A percentile compares a stretch with the other conserved stretches of the same genome.
These are phyloP conservation scores for Vespertilio murinus DNA, from an alignment of 2,797 vertebrate genomes.

Conservation along the genomic window DNA sequence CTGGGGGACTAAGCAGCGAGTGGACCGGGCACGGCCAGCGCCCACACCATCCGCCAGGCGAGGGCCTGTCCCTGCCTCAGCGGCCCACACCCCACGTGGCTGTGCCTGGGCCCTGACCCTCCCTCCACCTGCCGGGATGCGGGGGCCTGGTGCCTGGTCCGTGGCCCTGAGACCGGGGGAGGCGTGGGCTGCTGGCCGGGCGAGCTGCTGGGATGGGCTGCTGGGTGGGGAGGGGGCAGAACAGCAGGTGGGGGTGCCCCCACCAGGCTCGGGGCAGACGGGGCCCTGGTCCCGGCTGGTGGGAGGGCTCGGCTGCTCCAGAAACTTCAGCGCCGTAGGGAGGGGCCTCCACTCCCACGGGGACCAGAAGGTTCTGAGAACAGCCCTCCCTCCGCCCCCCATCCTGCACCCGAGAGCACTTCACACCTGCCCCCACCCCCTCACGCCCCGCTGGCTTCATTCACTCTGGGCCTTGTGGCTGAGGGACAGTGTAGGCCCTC, in stretches of 20 bases:
- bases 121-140: background rate
- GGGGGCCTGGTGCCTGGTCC: background rate
- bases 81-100: no score
- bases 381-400: background rate
- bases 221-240: background rate
- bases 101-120: background rate
- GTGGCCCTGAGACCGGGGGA: background rate
- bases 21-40: background rate
- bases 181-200: background rate
- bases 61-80: background rate
- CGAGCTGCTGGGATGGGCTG: background rate
- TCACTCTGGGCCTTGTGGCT: background rate
- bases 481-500: background rate
- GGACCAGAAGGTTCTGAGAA: background rate
- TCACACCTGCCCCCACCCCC: background rate
- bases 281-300: background rate
- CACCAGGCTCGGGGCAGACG: background rate
- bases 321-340: background rate
- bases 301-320: background rate
- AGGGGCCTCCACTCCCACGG: background rate
- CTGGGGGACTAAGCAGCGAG: background rate
- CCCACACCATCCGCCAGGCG: accelerated
- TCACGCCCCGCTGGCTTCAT: background rate
- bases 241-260: background rate
- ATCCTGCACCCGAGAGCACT: background rate